Conservation (phyloP, 2,797 vertebrate species). For the Loris lydekkerianus region DNA sequence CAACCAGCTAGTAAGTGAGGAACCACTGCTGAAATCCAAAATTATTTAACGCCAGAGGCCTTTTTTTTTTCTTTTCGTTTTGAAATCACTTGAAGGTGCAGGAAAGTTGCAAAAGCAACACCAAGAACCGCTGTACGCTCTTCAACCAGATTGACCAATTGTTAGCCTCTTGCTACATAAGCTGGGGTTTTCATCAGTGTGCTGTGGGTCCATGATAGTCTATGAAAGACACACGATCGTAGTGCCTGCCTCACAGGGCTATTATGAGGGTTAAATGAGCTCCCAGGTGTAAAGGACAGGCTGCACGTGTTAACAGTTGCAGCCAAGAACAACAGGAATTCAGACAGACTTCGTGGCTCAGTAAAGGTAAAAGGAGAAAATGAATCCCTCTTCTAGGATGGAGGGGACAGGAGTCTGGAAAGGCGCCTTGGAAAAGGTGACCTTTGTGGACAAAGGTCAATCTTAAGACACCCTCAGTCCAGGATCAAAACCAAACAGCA, state of each 20-base stretch:
- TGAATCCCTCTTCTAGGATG: too few relatives aligned
- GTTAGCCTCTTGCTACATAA: background rate
- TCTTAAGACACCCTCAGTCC: background rate
- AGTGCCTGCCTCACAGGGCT: background rate
- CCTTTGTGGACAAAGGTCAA: background rate
- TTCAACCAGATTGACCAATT: background rate
- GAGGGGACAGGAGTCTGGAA: background rate
- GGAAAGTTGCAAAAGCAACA: slow-evolving; percentile 25
- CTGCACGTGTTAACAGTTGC: rapidly evolving
- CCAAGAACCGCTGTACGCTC: background rate
- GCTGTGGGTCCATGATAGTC: background rate
- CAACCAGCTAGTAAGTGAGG: background rate
- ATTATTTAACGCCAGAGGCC: background rate
- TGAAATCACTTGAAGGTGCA: slow-evolving; percentile 46
- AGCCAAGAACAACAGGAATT: background rate
- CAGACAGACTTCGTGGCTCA: background rate
- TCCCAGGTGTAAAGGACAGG: background rate
- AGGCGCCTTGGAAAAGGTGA: rapidly evolving
- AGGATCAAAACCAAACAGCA: background rate
- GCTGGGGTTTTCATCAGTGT: background rate
- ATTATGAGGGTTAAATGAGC: background rate
- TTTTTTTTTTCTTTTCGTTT: slow-evolving; percentile 22
- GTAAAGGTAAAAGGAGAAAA: background rate
- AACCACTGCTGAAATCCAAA: background rate
- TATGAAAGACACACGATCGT: background rate